Evolutionary conservation across 92 coral and sea anemone genomes (phyloP).

Genomic region (Palythoa caribaeorum): DNA sequence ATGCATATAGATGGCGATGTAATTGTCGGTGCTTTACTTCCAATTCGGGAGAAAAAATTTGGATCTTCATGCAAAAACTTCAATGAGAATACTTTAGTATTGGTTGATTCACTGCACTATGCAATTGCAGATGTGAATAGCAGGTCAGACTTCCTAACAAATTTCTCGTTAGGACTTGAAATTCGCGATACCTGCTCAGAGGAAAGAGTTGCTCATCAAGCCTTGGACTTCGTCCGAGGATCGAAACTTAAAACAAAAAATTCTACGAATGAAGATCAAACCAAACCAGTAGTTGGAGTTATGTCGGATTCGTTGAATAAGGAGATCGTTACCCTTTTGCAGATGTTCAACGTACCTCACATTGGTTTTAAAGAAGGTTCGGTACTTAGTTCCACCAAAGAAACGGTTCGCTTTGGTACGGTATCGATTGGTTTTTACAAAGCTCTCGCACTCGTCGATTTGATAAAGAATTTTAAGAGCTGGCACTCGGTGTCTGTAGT

Average conservation of each 20-base stretch:
- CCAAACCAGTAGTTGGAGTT: constrained; percentile 61
- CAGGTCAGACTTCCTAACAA: constrained; percentile 34
- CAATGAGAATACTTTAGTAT: constrained; percentile 45
- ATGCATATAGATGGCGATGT: constrained; percentile 56
- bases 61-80: constrained; percentile 44
- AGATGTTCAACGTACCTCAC: constrained; percentile 80
- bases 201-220: constrained; percentile 66
- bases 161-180: constrained; percentile 62
- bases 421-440: constrained; percentile 69
- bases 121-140: constrained; percentile 70
- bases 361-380: constrained; percentile 52
- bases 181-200: constrained; percentile 77
- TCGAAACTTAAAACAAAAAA: neutral
- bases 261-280: neutral
- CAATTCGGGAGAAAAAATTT: constrained; percentile 55
- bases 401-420: constrained; percentile 53
- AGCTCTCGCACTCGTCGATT: constrained; percentile 76
- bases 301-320: constrained; percentile 60
- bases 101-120: constrained; percentile 71
- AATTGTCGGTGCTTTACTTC: constrained; percentile 74
- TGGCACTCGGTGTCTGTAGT: constrained; percentile 79
- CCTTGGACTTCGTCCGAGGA: constrained; percentile 66
- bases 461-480: constrained; percentile 55
- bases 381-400: neutral
- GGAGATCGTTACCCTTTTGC: constrained; percentile 67